These are phyloP conservation scores for Lissonota sp. DNA, from an alignment of 2,888 invertebrate species.

Conservation along the genomic window DNA sequence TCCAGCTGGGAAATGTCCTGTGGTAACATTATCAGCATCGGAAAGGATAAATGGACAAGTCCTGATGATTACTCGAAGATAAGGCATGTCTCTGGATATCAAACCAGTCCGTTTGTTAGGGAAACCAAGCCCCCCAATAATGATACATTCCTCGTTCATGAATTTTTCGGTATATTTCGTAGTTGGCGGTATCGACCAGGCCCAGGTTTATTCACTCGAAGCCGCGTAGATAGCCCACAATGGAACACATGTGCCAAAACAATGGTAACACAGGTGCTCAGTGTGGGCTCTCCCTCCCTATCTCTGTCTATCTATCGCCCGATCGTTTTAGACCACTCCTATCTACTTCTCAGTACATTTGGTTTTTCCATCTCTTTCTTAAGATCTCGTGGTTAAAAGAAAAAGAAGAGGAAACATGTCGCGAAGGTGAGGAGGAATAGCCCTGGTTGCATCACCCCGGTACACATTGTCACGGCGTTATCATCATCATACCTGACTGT, in stretches of 20 bases:
- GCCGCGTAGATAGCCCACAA: constrained; percentile 72
- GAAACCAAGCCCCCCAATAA: too few species aligned
- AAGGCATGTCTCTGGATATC: too few species aligned
- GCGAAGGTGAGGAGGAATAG: constrained; percentile 64
- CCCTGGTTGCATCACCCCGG: constrained; percentile 68
- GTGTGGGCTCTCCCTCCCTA: constrained; percentile 48
- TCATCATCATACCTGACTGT: background rate
- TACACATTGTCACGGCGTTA: constrained; percentile 30
- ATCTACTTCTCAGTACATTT: constrained; percentile 28
- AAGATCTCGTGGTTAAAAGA: constrained; percentile 9
- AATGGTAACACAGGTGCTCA: constrained; percentile 80
- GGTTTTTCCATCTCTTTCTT: constrained; percentile 14
- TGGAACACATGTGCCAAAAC: constrained; percentile 82
- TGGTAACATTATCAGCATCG: too few species aligned
- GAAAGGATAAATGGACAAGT: too few species aligned
- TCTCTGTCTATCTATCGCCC: constrained; percentile 41
- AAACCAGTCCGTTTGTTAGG: too few species aligned
- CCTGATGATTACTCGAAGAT: too few species aligned
- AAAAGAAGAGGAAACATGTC: constrained; percentile 12
- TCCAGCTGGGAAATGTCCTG: too few species aligned
- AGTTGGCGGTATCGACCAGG: constrained; percentile 6
- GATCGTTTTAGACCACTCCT: background rate
- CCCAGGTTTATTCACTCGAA: constrained; percentile 39
- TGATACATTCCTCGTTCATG: too few species aligned
- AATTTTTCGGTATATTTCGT: constrained; percentile 3